Percentiles rank a stretch among this genome's conserved stretches.
These are phyloP conservation scores for Drosophila ananassae DNA, from an alignment of 1,140 invertebrate genomes.

Conservation along the genomic window DNA sequence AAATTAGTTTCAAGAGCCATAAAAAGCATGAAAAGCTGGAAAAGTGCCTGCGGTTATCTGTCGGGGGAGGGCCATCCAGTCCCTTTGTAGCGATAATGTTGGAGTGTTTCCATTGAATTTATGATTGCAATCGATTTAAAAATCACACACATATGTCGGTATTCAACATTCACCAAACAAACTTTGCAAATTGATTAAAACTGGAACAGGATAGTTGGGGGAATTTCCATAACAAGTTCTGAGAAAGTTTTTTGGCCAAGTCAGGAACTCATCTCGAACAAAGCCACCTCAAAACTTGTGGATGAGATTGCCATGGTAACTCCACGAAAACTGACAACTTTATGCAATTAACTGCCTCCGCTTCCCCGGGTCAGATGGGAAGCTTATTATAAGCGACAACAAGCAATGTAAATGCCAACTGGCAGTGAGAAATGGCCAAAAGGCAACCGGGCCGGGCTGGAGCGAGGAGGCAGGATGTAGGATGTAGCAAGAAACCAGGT, in stretches of 20 bases:
- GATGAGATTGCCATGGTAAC: conserved; percentile 8
- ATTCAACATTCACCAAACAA: not conserved
- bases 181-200: conserved; percentile 9
- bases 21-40: conserved; percentile 42
- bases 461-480: not conserved
- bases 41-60: conserved; percentile 52
- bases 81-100: conserved; percentile 29
- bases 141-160: not conserved
- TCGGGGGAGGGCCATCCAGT: conserved; percentile 24
- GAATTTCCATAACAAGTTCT: conserved; percentile 15
- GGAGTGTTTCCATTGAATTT: conserved; percentile 26
- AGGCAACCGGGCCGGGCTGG: not conserved
- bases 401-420: conserved; percentile 50
- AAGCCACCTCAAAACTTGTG: conserved; percentile 12
- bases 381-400: conserved; percentile 50
- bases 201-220: not conserved
- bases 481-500: conserved; percentile 35
- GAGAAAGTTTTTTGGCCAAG: conserved; percentile 24
- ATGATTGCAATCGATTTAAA: conserved; percentile 31
- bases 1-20: conserved; percentile 48
- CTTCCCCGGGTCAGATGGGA: conserved; percentile 16
- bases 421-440: conserved; percentile 46
- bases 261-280: conserved; percentile 29
- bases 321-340: conserved; percentile 30
- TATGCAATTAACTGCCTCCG: conserved; percentile 42